Percentiles rank a stretch among this genome's conserved stretches.
phyloP scores from a whole-genome alignment of 2,797 vertebrate genomes.

The Protonibea diacanthus region DNA sequence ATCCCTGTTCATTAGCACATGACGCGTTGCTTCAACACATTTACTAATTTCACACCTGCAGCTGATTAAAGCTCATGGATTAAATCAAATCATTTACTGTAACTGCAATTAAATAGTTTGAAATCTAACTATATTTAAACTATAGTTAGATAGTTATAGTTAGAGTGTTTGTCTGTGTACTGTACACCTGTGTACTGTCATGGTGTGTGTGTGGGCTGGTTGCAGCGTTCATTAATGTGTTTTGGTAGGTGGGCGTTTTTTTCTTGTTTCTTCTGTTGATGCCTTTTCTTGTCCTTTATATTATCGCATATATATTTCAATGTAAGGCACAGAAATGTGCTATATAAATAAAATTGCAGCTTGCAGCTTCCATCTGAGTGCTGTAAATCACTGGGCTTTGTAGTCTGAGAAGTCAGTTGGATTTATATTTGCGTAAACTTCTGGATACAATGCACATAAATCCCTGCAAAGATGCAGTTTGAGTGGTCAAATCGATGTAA shows the following conservation, averaged over 20 bases:
- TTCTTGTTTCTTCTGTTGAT: background rate
- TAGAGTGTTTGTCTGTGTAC: background rate
- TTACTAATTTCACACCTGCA: background rate
- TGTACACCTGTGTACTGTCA: background rate
- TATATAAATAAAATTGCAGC: conserved; percentile 3
- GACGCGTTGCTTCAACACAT: background rate
- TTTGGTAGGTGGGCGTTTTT: background rate
- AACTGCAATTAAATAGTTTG: background rate
- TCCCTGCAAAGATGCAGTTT: conserved; percentile 5
- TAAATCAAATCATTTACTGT: background rate
- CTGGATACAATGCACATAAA: conserved; percentile 13
- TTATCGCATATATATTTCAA: background rate
- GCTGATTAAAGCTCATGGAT: background rate
- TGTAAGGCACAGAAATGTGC: conserved; percentile 2
- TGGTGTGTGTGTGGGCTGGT: background rate
- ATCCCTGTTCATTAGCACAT: background rate
- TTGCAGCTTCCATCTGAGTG: background rate
- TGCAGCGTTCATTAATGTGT: background rate
- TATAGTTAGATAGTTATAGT: background rate
- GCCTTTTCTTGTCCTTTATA: background rate
- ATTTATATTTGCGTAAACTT: conserved; percentile 36
- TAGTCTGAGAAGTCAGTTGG: conserved; percentile 22
- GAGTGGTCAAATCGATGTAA: conserved; percentile 38
- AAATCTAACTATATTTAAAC: background rate
- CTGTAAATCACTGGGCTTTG: conserved; percentile 5